Base-by-base conservation (phyloP, 1,140 invertebrate genomes). In the Trichonephila inaurata region DNA sequence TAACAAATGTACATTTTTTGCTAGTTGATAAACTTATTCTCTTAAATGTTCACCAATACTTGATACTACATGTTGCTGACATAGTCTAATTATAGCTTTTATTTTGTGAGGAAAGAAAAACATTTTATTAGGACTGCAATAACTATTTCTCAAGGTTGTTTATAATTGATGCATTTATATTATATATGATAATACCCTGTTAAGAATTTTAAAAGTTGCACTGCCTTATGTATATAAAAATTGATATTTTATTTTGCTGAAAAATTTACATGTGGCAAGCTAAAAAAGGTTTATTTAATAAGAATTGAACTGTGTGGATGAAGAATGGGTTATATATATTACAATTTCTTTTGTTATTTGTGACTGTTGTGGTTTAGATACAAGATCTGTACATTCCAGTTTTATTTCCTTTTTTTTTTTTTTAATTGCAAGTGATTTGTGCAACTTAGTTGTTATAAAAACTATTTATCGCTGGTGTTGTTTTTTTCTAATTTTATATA, bases 211-310 rank as follows among this genome's bases (percentile, higher is more conserved):
- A 77, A 77, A 33, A 77, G 14, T 40, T 28, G 24, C 28, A 33
- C 18, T 77, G 72, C 72, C 72, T 77, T 77, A 77, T 77, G 72
- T 77, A 77, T 33, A 77, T 77, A 77, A 40, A 77, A 77, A 77
- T 77, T 77, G 72, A 69, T 69, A 66, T 4, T 72, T 72, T 77
- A 77, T 77, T 77, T 77, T 77, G 72, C 28, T 77, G 33, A 77
- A 40, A 77, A 77, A 77, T 18, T 77, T 77, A 18, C 33, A 19
- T 40, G 69, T 28, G 69, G 4, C 14, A 72, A 72, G 16, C 24
- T 4, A 33, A 16, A 14, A 72, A 14, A 28, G 16, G 14, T 18
- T 77, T 16, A 77, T 77, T 24, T 28, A 40, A 33, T 33, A 77
- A 33, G 69, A 33, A 77, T 77, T 77, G 72, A 40, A 77, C 33